Evolutionary conservation across 2,888 invertebrate species (phyloP), one percentile per base, ranked within the genome.

Genomic region (Orthonychiurus folsomi): DNA sequence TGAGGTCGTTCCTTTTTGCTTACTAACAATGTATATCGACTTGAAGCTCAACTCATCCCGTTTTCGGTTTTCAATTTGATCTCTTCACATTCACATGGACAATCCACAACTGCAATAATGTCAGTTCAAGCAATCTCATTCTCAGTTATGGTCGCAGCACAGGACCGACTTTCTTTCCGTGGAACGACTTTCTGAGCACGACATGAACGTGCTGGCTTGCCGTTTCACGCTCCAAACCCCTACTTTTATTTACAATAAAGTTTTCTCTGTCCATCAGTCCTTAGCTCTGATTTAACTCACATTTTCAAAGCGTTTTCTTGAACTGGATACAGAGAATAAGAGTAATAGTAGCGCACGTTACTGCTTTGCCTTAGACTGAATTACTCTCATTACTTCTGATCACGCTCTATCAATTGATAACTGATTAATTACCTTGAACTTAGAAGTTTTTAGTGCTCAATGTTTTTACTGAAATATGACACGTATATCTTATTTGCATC

Each of bases 11-110:
- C 62, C 37, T 37, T 37, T 37, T 37, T 37, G 37, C 37, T 37
- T 37, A 37, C 37, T 37, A 37, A 37, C 37, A 37, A 37, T 37
- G 37, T 37, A 37, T 37, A 37, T 37, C 37, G 37, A 37, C 37
- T 5, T 9, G 37, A 37, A 15, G 37, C 37, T 37, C 37, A 37
- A 37, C 37, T 37, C 37, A 37, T 37, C 37, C 37, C 37, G 37
- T 37, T 58, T 62, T 62, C 58, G 62, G 59, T 62, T 62, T 62
- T 62, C 62, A 62, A 62, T 62, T 62, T 59, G 62, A 62, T 62
- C 62, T 59, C 54, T 62, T 59, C 58, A 58, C 62, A 62, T 62
- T 62, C 54, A 59, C 52, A 27, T 52, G 28, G 58, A 57, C 50
- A 52, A 59, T 62, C 62, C 52, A 54, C 50, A 57, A 50, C 37